A percentile compares a stretch with the other conserved stretches of the same genome.
Evolutionary conservation across 2,888 invertebrate species (phyloP).

Genomic region (Drosophila paucipuncta): DNA sequence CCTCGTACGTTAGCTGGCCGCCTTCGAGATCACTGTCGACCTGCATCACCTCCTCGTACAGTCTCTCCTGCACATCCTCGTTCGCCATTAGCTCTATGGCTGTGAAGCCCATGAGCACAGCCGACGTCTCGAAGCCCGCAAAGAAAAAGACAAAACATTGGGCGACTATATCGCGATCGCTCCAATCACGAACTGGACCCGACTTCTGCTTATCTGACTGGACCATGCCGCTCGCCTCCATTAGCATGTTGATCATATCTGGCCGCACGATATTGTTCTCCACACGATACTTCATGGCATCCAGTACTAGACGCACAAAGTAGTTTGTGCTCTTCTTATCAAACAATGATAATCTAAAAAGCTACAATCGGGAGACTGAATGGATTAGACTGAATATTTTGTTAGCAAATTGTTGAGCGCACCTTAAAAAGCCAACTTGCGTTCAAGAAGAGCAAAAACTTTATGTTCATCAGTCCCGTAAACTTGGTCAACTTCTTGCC

Average conservation of each 20-base stretch:
- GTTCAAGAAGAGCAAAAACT: conserved; percentile 63
- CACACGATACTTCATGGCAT: conserved; percentile 86
- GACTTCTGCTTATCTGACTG: conserved; percentile 67
- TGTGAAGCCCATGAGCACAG: conserved; percentile 86
- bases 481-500: conserved; percentile 86
- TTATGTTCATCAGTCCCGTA: conserved; percentile 62
- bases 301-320: conserved; percentile 84
- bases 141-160: conserved; percentile 87
- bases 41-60: conserved; percentile 87
- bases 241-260: conserved; percentile 87
- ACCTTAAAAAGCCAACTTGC: conserved; percentile 62
- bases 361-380: conserved; percentile 36
- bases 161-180: conserved; percentile 87
- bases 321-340: conserved; percentile 81
- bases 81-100: conserved; percentile 87
- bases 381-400: not conserved
- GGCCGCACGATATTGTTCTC: conserved; percentile 85
- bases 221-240: conserved; percentile 86
- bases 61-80: conserved; percentile 87
- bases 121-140: conserved; percentile 87
- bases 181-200: conserved; percentile 74
- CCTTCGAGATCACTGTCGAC: conserved; percentile 84
- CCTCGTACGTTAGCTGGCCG: conserved; percentile 86
- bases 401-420: not conserved
- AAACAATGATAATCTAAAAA: conserved; percentile 81